Conservation (phyloP, 2,797 vertebrate species). For the Setipinna tenuifilis region DNA sequence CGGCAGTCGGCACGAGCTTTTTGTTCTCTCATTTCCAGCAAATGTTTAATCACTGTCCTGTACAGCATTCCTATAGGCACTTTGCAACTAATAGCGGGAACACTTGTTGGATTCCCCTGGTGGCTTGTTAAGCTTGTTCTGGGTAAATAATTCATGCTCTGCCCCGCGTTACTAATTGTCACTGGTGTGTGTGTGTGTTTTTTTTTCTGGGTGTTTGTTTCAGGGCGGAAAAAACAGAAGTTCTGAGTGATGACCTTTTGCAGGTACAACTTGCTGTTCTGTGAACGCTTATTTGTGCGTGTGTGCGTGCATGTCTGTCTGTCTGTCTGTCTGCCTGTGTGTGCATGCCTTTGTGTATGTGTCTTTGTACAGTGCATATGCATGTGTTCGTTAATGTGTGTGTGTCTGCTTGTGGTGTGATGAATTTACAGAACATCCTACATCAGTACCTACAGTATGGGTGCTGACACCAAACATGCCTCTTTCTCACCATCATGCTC, state of each 20-base stretch:
- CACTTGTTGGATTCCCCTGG: slow-evolving; percentile 18
- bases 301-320: slow-evolving; percentile 20
- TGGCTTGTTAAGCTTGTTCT: slow-evolving; percentile 37
- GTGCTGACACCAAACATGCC: not conserved
- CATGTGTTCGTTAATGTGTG: slow-evolving; percentile 20
- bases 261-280: slow-evolving; percentile 78
- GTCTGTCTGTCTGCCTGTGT: slow-evolving; percentile 16
- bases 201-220: slow-evolving; percentile 46
- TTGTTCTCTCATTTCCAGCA: not conserved
- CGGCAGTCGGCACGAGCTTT: not conserved
- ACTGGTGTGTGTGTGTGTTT: not conserved
- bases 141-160: slow-evolving; percentile 38
- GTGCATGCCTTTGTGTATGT: slow-evolving; percentile 33
- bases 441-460: not conserved
- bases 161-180: slow-evolving; percentile 31
- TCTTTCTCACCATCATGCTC: too few relatives aligned
- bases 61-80: not conserved
- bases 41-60: not conserved
- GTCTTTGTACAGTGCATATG: slow-evolving; percentile 16
- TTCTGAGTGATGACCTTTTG: slow-evolving; percentile 92
- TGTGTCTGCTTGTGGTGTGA: not conserved
- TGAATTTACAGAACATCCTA: not conserved
- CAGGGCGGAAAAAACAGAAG: slow-evolving; percentile 95
- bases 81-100: slow-evolving; percentile 32
- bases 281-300: slow-evolving; percentile 1